Base-by-base conservation (phyloP, 2,797 vertebrate species). In the Diplodus puntazzo region DNA sequence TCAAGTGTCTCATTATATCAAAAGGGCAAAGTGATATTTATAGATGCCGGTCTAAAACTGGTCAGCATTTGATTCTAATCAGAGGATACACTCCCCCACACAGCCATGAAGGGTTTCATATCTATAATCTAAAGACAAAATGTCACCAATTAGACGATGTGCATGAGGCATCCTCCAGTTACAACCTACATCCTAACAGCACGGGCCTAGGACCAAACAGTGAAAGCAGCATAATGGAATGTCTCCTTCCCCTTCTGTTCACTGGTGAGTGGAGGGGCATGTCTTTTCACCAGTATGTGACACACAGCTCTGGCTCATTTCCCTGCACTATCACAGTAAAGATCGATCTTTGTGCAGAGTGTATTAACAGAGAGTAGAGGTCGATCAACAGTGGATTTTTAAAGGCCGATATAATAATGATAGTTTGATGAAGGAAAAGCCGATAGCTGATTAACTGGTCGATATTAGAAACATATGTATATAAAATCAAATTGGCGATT, bases 201-300 rank as follows among this genome's bases (percentile, higher is more conserved):
- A 54, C 9, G 1, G n/a, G 46, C 58, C 30, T 27, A 12, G 77
- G 69, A 84, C 68, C 27, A 68, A 66, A 64, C 59, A 27, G 11
- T 46, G 60, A 45, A 54, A 23, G 53, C 20, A 45, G 39, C 48
- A 39, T 55, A 58, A 62, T 59, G 17, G 30, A 72, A 68, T n/a
- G 23, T n/a, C 48, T 77, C 72, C 27, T 59, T 68, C 27, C 69
- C 13, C 27, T 9, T 60, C 6, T 55, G 59, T 59, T 77, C 12
- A 7, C 62, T 69, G 27, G 11, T 57, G 55, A 72, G 60, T 83
- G 77, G 68, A 83, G 53, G 69, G 42, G 55, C 67, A 55, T 25
- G 25, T 69, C 54, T 53, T 63, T 66, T 64, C 17, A 67, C 43
- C 27, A 43, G 23, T 14, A 23, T 21, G 16, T 72, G 45, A 69